Conservation (phyloP, 2,888 invertebrate genomes). For the Lordiphosa fenestrarum region DNA sequence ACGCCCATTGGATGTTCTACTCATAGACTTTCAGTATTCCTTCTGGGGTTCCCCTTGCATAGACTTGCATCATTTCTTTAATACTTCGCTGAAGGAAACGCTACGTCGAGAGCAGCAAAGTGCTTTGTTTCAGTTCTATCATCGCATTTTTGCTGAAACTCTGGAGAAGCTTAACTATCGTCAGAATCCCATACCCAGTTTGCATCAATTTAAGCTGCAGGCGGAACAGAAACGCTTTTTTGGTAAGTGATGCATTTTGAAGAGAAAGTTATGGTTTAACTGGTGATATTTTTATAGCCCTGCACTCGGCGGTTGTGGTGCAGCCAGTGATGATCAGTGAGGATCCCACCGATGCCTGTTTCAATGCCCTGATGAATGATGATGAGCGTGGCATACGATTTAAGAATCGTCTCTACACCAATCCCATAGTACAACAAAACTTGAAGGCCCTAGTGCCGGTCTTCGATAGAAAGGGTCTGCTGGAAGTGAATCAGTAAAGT, state of each 20-base stretch:
- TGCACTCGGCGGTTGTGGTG: constrained; percentile 73
- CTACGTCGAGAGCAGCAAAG: no score
- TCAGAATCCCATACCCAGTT: constrained; percentile 64
- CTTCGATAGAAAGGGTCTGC: constrained; percentile 75
- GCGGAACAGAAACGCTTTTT: constrained; percentile 73
- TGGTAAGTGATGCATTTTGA: constrained; percentile 45
- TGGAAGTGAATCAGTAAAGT: constrained; percentile 69
- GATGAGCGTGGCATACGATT: constrained; percentile 76
- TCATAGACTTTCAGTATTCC: constrained; percentile 79
- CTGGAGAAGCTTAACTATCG: constrained; percentile 11
- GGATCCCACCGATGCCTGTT: constrained; percentile 77
- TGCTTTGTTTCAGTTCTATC: constrained; percentile 54
- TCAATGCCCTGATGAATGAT: constrained; percentile 76
- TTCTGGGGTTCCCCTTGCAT: constrained; percentile 79
- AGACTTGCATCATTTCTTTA: constrained; percentile 78
- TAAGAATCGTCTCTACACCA: constrained; percentile 75
- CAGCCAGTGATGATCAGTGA: constrained; percentile 74
- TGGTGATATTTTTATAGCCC: constrained; percentile 48
- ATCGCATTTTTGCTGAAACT: constrained; percentile 69
- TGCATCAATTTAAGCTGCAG: constrained; percentile 73
- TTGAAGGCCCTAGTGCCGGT: constrained; percentile 73
- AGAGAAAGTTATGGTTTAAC: no score
- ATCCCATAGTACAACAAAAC: constrained; percentile 75
- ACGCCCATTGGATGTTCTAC: constrained; percentile 69
- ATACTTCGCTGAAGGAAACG: constrained; percentile 75